Conservation (phyloP, 2,113 vertebrate genomes). For the Puntigrus tetrazona region DNA sequence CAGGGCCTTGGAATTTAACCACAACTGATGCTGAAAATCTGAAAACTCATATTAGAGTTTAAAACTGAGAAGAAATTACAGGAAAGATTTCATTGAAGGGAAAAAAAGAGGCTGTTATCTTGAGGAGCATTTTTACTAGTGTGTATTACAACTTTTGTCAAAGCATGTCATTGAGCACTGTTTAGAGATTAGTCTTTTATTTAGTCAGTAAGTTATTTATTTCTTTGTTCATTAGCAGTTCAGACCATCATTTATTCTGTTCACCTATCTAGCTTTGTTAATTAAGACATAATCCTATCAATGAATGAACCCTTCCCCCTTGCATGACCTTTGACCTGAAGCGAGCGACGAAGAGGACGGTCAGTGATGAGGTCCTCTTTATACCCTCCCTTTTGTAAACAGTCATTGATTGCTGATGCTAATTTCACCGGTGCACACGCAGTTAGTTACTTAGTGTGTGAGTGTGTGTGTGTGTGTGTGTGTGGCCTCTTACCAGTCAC, state of each 20-base stretch:
- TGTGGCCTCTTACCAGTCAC: constrained; percentile 59
- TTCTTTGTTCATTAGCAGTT: constrained; percentile 12
- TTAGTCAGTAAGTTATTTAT: constrained; percentile 8
- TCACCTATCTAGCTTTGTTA: constrained; percentile 21
- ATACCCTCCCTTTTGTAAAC: constrained; percentile 65
- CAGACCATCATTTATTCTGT: constrained; percentile 7
- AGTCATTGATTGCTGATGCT: constrained; percentile 66
- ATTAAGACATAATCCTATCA: constrained; percentile 31
- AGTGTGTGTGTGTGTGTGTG: constrained; percentile 22
- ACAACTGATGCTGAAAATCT: not conserved
- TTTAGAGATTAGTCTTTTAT: constrained; percentile 14
- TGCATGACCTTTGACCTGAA: constrained; percentile 41
- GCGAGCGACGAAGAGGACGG: not conserved
- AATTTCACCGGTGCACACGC: constrained; percentile 58
- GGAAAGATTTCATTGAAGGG: not conserved
- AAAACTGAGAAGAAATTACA: not conserved
- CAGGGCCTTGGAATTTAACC: not conserved
- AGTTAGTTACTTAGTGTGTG: constrained; percentile 28
- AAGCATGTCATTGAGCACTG: not conserved
- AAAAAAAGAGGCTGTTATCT: not conserved
- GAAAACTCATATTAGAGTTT: not conserved
- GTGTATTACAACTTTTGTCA: constrained; percentile 9
- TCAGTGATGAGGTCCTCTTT: constrained; percentile 24
- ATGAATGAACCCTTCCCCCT: constrained; percentile 16
- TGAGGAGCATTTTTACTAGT: not conserved